These are phyloP conservation scores for Daboia siamensis DNA, from an alignment of 2,113 vertebrate species.

Conservation along the genomic window DNA sequence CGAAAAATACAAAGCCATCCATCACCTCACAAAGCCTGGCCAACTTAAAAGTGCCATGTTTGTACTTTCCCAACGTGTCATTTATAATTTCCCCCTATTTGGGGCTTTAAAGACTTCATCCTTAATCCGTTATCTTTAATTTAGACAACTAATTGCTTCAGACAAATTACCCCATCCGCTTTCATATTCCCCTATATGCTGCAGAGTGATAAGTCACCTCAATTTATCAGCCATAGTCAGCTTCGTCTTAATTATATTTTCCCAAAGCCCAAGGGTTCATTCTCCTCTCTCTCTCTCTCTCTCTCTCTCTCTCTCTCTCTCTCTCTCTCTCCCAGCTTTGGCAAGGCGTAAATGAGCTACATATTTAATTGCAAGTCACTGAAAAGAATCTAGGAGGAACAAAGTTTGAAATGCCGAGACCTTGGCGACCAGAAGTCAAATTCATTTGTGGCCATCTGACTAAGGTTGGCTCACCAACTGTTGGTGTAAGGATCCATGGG, in stretches of 20 bases:
- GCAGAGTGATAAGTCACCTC: conserved; percentile 57
- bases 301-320: background rate
- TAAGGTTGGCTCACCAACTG: background rate
- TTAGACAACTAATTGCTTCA: conserved; percentile 62
- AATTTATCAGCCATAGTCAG: conserved; percentile 63
- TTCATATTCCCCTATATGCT: conserved; percentile 57
- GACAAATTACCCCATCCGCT: conserved; percentile 52
- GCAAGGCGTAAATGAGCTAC: conserved; percentile 32
- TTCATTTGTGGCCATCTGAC: background rate
- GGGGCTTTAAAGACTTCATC: conserved; percentile 44
- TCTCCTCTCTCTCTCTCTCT: background rate
- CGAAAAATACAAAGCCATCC: conserved; percentile 28
- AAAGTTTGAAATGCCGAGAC: conserved; percentile 39
- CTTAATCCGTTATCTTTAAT: conserved; percentile 58
- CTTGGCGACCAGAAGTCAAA: background rate
- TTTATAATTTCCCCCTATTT: conserved; percentile 47
- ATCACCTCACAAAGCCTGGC: conserved; percentile 3
- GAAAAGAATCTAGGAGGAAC: conserved; percentile 35
- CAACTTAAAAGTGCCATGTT: conserved; percentile 27
- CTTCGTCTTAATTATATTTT: conserved; percentile 59
- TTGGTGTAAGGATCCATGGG: background rate
- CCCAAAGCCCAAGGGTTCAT: conserved; percentile 26
- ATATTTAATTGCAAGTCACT: conserved; percentile 28
- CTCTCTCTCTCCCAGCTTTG: conserved; percentile 34
- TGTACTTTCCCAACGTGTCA: conserved; percentile 42